Base-by-base conservation (phyloP, 2,113 vertebrate species). In the Bubalus kerabau region DNA sequence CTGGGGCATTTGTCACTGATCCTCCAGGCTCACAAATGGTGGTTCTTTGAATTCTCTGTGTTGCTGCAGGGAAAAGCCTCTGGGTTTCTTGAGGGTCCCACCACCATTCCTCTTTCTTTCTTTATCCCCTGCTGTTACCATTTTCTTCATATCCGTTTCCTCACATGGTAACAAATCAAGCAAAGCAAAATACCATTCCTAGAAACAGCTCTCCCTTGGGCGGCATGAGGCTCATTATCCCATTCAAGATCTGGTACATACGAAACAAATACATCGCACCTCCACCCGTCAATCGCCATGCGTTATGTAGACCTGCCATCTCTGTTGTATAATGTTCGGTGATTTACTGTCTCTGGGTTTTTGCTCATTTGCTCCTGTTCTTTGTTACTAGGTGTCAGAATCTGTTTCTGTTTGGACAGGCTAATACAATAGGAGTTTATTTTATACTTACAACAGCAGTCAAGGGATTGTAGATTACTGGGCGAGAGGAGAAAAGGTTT, bases 131-230 rank as follows among this genome's bases (percentile, higher is more conserved):
- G n/a, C 15, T 81, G 32, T 40, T 74, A 1, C 50, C 36, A 2
- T 62, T 97, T 96, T 56, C 96, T 82, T 64, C 46, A 6, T 17
- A 48, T 67, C 52, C 21, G 11, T 30, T 67, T 82, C 13, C 57
- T 96, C 50, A 80, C n/a, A 9, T 16, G 8, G 21, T 54, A 90
- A 92, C 87, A 98, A 90, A 81, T 87, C 80, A 95, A 94, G 62
- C 32, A 71, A 90, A 80, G 60, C 54, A 82, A 93, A 96, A 84
- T 32, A 54, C 50, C 24, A 6, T 80, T 76, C 85, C 81, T 71
- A 13, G 80, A 87, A 95, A 92, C 24, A 92, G 50, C 12, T 78
- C 80, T 87, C 90, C 56, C 91, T 80, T 26, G 91, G 57, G 62
- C 78, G 2, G 54, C 54, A 19, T 64, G 54, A 52, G 84, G 19